These are phyloP conservation scores for Hydrotaea cyrtoneurina DNA, from an alignment of 2,888 invertebrate genomes.

Conservation along the genomic window DNA sequence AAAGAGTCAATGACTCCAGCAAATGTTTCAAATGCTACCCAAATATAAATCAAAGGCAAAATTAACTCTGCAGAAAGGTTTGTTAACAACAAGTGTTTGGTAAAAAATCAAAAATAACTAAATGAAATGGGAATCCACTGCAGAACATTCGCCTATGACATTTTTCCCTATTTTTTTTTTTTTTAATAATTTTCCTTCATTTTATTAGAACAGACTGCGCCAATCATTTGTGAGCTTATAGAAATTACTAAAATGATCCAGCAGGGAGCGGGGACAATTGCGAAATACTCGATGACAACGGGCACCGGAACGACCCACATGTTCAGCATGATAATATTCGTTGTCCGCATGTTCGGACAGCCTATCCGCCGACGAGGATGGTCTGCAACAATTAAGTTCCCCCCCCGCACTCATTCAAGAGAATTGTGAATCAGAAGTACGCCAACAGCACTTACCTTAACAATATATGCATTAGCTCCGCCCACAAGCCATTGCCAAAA, in stretches of 20 bases:
- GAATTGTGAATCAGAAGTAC: neutral
- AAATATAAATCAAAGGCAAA: neutral
- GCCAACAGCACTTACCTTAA: constrained; percentile 84
- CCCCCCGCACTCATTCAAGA: neutral
- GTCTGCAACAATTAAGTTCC: constrained; percentile 80
- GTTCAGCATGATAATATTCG: constrained; percentile 87
- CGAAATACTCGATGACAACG: constrained; percentile 72
- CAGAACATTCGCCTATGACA: no score
- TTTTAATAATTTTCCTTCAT: neutral
- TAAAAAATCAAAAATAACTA: no score
- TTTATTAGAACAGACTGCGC: neutral
- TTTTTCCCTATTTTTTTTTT: no score
- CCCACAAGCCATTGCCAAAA: constrained; percentile 86
- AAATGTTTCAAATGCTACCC: neutral
- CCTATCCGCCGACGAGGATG: constrained; percentile 85
- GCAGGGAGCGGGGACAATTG: constrained; percentile 73
- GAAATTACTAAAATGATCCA: constrained; percentile 71
- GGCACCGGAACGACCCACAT: constrained; percentile 82
- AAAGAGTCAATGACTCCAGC: constrained; percentile 3
- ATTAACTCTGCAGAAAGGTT: no score
- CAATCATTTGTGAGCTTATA: constrained; percentile 3
- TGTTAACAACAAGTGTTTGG: no score
- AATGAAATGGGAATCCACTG: no score
- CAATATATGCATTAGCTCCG: constrained; percentile 87
- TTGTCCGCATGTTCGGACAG: constrained; percentile 84